Conservation (phyloP, 2,797 vertebrate species). For the Cichlasoma orientale region DNA sequence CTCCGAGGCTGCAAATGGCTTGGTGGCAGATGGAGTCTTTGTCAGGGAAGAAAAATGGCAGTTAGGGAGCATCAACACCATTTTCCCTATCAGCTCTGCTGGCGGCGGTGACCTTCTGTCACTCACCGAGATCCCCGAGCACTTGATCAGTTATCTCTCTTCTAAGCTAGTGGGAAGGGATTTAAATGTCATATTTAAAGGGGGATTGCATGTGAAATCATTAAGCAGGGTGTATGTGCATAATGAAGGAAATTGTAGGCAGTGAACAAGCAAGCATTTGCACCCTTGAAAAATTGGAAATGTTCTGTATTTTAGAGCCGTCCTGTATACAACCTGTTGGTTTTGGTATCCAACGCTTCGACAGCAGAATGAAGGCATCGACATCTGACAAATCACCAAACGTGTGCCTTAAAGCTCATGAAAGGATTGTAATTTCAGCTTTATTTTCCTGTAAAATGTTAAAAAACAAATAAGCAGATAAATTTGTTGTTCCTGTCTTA, state of each 20-base stretch:
- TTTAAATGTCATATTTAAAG: constrained; percentile 6
- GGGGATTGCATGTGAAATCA: constrained; percentile 30
- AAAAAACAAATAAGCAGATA: neutral
- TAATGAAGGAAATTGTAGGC: constrained; percentile 5
- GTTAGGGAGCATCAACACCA: constrained; percentile 83
- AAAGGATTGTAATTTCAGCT: neutral
- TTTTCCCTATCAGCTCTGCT: constrained; percentile 83
- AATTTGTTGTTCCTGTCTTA: neutral
- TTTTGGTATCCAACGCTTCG: neutral
- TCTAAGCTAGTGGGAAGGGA: constrained; percentile 50
- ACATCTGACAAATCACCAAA: neutral
- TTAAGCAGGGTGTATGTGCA: neutral
- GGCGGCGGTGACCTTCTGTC: constrained; percentile 87
- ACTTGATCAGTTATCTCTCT: constrained; percentile 82
- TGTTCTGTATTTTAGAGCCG: neutral
- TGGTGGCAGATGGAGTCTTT: constrained; percentile 97
- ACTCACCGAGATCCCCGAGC: constrained; percentile 75
- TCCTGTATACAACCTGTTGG: neutral
- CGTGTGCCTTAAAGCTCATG: neutral
- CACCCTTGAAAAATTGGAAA: neutral
- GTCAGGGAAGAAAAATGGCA: constrained; percentile 97
- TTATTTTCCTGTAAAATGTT: neutral
- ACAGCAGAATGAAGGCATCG: neutral
- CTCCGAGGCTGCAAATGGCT: constrained; percentile 91
- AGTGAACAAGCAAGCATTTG: constrained; percentile 2